Base-by-base conservation (phyloP, 2,797 vertebrate genomes). In the Pseudopleuronectes americanus region DNA sequence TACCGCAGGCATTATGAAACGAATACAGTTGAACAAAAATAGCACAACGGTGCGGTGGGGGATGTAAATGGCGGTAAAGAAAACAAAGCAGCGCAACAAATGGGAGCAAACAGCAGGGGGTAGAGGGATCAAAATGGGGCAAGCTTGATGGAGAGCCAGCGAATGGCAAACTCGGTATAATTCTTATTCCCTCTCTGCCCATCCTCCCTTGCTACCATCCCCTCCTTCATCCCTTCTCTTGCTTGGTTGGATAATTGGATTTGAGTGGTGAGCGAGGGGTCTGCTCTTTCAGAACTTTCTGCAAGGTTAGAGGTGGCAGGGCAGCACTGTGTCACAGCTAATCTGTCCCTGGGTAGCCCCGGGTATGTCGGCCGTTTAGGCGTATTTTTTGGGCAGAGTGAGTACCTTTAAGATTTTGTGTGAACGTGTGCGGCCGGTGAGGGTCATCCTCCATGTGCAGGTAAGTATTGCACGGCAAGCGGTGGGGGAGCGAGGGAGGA, bases 181-280 rank as follows among this genome's bases (percentile, higher is more conserved):
- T 80, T 60, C 78, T 65, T 31, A 61, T 63, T 19, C 48, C n/a
- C 38, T 65, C 65, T 64, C 64, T 49, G 58, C 53, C 56, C 64
- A 67, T 68, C 23, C 43, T 76, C 68, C 28, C 28, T 67, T 62
- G 13, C 66, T 57, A 53, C 71, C 41, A 12, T 59, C 64, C 41
- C 68, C 66, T 78, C 70, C 38, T 65, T 49, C 63, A 12, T 69
- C 62, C 76, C 38, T 57, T 74, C 62, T 63, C 76, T 84, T 79
- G 75, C 86, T 78, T 84, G 79, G 82, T 77, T 87, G 75, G 83
- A 83, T 91, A 91, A 93, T 91, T 93, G 88, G 87, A 91, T 92
- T 92, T 87, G 68, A 84, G 77, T 74, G 57, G 80, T 78, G 80
- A 86, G 83, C 84, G 74, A 81, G 55, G 84, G 77, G 86, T 85